phyloP scores from a whole-genome alignment of 2,113 vertebrate species.

The Rhynchopsitta pachyrhyncha region DNA sequence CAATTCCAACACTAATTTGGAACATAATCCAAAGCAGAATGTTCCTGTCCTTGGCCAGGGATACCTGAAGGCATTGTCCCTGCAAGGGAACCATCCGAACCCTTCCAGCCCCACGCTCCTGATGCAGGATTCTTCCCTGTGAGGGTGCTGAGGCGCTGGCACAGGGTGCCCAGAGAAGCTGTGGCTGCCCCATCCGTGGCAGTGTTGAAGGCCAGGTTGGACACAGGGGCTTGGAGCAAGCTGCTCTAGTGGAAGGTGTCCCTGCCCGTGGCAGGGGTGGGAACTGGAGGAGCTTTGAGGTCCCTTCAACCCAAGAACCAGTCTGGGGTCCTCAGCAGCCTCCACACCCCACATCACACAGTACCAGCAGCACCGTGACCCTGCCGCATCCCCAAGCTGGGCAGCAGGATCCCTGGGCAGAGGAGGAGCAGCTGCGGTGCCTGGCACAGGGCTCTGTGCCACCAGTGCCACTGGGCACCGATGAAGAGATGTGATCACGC shows the following conservation, averaged over 20 bases:
- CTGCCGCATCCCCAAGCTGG: rapidly evolving
- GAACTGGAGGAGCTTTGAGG: not conserved
- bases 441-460: not conserved
- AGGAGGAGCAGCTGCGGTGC: not conserved
- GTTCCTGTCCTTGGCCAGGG: too few species aligned
- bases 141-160: too few species aligned
- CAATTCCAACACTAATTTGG: not conserved
- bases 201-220: too few species aligned
- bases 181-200: too few species aligned
- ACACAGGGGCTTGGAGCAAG: too few species aligned
- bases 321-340: not conserved
- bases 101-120: rapidly evolving
- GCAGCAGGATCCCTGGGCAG: not conserved
- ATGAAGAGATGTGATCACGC: not conserved
- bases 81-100: rapidly evolving
- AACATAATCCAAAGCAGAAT: not conserved
- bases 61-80: not conserved
- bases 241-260: not conserved
- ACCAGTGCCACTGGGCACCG: rapidly evolving
- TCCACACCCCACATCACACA: rapidly evolving
- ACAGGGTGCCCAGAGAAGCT: too few species aligned
- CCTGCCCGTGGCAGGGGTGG: not conserved
- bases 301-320: not conserved
- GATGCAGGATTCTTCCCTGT: not conserved
- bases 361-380: rapidly evolving